Conservation (phyloP, 2,113 vertebrate genomes). For the Epinephelus cyanopodus region DNA sequence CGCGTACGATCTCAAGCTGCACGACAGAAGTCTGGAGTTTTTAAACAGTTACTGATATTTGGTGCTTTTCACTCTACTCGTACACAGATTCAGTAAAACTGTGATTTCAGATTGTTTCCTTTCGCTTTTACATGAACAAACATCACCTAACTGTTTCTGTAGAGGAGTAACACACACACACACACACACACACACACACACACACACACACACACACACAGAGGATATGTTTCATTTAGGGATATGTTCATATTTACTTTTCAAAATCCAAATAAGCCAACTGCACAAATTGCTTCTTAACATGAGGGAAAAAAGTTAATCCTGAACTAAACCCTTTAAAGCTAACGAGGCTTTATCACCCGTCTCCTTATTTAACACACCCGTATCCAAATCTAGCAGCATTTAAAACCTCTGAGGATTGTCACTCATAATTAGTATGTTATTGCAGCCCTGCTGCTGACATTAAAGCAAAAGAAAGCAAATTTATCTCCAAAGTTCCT, state of each 20-base stretch:
- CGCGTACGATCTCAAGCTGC: background rate
- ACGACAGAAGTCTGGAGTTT: background rate
- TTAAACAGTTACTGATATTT: background rate
- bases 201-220: too few relatives aligned
- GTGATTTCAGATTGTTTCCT: background rate
- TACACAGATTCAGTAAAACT: background rate
- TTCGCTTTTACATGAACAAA: background rate
- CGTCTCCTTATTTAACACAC: slow-evolving; percentile 19
- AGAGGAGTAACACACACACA: background rate
- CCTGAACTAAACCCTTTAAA: slow-evolving; percentile 14
- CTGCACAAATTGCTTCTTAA: background rate
- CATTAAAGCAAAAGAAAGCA: slow-evolving; percentile 61
- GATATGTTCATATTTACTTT: background rate
- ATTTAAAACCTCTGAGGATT: slow-evolving; percentile 33
- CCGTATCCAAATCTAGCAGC: background rate
- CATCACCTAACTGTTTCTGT: background rate
- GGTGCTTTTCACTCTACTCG: background rate
- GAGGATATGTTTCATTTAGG: background rate
- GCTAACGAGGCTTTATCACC: slow-evolving; percentile 15
- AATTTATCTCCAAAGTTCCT: slow-evolving; percentile 52
- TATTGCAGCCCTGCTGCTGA: slow-evolving; percentile 35
- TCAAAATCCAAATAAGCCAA: slow-evolving; percentile 1
- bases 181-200: background rate
- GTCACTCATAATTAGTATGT: slow-evolving; percentile 68
- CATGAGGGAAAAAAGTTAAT: background rate